These are phyloP conservation scores for Polyommatus iphigenia DNA, from an alignment of 2,888 invertebrate genomes.

Conservation along the genomic window DNA sequence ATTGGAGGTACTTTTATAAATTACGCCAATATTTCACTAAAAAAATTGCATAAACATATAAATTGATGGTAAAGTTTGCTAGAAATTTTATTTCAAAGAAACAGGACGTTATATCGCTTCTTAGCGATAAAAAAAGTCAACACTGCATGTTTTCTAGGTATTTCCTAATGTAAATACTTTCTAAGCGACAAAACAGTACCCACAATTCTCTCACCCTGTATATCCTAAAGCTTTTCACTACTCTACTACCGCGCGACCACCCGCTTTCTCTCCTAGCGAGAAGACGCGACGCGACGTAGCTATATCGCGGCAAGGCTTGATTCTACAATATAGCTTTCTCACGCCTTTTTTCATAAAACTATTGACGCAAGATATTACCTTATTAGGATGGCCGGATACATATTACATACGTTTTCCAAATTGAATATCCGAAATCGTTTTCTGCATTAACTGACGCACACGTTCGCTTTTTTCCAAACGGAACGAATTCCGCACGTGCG, in stretches of 20 bases:
- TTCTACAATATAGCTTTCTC: neutral
- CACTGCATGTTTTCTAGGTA: too few relatives aligned
- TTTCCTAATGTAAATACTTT: neutral
- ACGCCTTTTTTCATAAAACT: neutral
- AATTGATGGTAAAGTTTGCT: neutral
- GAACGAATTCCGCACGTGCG: too few relatives aligned
- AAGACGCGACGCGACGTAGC: neutral
- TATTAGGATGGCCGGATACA: too few relatives aligned
- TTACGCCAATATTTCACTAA: neutral
- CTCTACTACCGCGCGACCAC: slow-evolving; percentile 14
- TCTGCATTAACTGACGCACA: too few relatives aligned
- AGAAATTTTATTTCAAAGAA: neutral
- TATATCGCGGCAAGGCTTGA: too few relatives aligned
- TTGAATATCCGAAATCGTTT: too few relatives aligned
- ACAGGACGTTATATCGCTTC: neutral
- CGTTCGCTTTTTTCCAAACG: too few relatives aligned
- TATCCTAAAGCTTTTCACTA: slow-evolving; percentile 9
- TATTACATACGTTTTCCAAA: too few relatives aligned
- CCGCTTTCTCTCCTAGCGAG: neutral
- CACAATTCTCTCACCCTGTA: neutral
- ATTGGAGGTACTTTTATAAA: slow-evolving; percentile 45
- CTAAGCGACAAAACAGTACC: neutral
- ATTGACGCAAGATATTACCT: neutral
- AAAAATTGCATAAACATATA: neutral
- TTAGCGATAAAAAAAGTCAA: too few relatives aligned